phyloP scores from a whole-genome alignment of 2,888 invertebrate species.

The Cryptops parisi region DNA sequence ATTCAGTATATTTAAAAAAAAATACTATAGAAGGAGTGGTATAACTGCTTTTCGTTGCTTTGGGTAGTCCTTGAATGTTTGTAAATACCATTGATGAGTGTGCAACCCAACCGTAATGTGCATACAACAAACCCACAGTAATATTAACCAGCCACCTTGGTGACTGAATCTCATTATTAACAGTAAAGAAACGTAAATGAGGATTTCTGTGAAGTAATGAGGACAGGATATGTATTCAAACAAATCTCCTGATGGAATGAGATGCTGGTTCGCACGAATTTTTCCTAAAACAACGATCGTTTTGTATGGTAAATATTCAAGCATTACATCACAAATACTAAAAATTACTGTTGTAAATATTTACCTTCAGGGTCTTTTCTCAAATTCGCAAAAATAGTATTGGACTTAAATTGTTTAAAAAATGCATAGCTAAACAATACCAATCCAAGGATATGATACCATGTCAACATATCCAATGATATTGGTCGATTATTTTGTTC shows the following conservation, averaged over 20 bases:
- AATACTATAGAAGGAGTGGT: constrained; percentile 54
- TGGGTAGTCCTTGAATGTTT: constrained; percentile 62
- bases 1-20: too few species aligned
- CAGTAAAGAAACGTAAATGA: constrained; percentile 51
- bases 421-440: constrained; percentile 54
- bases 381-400: constrained; percentile 58
- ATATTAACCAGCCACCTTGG: constrained; percentile 53
- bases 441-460: constrained; percentile 35
- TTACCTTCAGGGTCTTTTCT: constrained; percentile 55
- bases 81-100: constrained; percentile 62
- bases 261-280: constrained; percentile 53
- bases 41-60: constrained; percentile 53
- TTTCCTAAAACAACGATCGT: constrained; percentile 33
- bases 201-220: constrained; percentile 61
- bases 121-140: constrained; percentile 62
- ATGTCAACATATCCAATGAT: neutral
- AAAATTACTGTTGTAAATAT: too few species aligned
- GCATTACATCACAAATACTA: too few species aligned
- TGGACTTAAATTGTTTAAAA: constrained; percentile 56
- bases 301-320: neutral
- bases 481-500: too few species aligned
- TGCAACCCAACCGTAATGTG: constrained; percentile 60
- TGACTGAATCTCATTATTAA: constrained; percentile 48
- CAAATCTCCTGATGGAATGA: constrained; percentile 58
- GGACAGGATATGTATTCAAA: constrained; percentile 71